Percentiles rank a stretch among this genome's conserved stretches.
Conservation (phyloP, 2,113 vertebrate genomes). For the Cephalophus harveyi region DNA sequence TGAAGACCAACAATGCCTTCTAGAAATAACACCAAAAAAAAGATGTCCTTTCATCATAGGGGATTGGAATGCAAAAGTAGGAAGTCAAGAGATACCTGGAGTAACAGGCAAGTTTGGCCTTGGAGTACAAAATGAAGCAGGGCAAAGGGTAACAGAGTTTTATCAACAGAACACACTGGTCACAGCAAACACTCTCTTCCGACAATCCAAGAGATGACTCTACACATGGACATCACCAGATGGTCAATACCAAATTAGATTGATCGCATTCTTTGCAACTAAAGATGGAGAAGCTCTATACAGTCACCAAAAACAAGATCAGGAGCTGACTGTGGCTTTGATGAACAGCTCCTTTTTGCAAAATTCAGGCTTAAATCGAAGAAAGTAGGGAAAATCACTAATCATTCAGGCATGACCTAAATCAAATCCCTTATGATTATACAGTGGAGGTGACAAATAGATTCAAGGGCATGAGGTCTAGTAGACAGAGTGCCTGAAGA, state of each 20-base stretch:
- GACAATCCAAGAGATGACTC: background rate
- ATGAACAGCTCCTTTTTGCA: background rate
- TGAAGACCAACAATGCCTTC: background rate
- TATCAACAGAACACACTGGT: background rate
- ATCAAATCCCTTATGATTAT: background rate
- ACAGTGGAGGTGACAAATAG: background rate
- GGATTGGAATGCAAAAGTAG: background rate
- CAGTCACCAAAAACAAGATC: background rate
- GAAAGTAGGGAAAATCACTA: background rate
- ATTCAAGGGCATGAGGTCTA: background rate
- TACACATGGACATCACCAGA: background rate
- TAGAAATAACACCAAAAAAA: background rate
- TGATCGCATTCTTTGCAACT: background rate
- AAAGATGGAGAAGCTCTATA: background rate
- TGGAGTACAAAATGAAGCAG: background rate
- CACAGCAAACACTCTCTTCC: background rate
- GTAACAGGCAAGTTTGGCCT: background rate
- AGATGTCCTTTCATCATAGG: background rate
- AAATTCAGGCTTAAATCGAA: background rate
- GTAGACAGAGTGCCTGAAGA: background rate
- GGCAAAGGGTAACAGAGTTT: background rate
- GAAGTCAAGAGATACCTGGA: background rate
- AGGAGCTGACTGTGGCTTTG: background rate
- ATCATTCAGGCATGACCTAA: background rate
- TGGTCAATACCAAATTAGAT: background rate